Conservation (phyloP, 2,113 vertebrate species). For the Megaceryle torquata region DNA sequence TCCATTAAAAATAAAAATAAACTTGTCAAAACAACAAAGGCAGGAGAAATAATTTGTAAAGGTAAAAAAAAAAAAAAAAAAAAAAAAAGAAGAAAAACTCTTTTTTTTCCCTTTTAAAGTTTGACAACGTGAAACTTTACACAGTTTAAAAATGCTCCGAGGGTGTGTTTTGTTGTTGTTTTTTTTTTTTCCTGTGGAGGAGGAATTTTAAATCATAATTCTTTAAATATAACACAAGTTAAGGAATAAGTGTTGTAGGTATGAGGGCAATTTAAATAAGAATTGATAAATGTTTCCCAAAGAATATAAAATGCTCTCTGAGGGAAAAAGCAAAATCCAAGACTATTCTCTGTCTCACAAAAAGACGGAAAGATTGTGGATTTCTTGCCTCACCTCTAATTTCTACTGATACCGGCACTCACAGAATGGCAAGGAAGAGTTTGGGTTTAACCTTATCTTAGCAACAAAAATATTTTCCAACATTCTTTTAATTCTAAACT, state of each 20-base stretch:
- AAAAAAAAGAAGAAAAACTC: too few relatives aligned
- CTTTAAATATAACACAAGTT: not conserved
- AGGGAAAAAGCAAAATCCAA: not conserved
- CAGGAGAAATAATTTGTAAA: slow-evolving; percentile 43
- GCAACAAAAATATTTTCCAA: not conserved
- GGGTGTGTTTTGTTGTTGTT: not conserved
- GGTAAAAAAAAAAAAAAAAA: not conserved
- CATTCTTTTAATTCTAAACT: not conserved
- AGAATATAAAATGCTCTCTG: not conserved
- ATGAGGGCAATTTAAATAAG: not conserved
- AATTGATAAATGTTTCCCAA: not conserved
- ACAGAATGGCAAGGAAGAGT: not conserved
- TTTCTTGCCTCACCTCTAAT: not conserved
- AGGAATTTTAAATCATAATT: not conserved
- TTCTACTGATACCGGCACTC: not conserved
- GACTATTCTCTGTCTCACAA: not conserved
- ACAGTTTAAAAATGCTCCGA: not conserved
- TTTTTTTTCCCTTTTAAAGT: slow-evolving; percentile 10
- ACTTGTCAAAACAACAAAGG: slow-evolving; percentile 59
- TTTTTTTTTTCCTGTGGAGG: not conserved
- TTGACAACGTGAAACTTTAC: not conserved
- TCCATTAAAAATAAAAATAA: slow-evolving; percentile 63
- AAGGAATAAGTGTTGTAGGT: not conserved
- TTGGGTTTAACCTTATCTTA: not conserved
- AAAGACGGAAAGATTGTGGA: not conserved